Percentiles rank a stretch among this genome's conserved stretches.
Conservation (phyloP, 2,797 vertebrate species). For the Cuculus canorus region DNA sequence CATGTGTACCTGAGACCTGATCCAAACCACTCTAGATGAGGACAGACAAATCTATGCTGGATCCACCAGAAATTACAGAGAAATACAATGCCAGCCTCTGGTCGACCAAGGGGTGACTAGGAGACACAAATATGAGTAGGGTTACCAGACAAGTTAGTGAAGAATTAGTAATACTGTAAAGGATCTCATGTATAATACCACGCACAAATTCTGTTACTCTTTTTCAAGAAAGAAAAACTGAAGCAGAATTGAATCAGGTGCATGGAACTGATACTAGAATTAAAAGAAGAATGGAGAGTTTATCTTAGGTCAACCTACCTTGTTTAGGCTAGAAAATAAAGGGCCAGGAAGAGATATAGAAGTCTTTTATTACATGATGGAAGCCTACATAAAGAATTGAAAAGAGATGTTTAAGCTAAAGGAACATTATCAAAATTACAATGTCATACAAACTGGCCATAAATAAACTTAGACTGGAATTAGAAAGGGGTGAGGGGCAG, state of each 20-base stretch:
- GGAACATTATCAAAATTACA: neutral
- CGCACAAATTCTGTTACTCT: neutral
- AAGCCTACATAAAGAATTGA: neutral
- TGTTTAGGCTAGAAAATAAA: neutral
- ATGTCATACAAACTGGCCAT: neutral
- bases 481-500: accelerated
- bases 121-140: neutral
- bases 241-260: neutral
- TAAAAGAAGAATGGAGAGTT: neutral
- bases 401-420: neutral
- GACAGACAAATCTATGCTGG: neutral
- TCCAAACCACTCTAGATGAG: neutral
- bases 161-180: neutral
- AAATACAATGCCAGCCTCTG: neutral
- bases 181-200: neutral
- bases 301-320: neutral
- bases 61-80: neutral
- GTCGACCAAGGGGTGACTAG: neutral
- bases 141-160: neutral
- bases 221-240: neutral
- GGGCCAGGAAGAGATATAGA: neutral
- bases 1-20: neutral
- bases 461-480: neutral
- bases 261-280: neutral
- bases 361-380: neutral